These are phyloP conservation scores for Fregetta grallaria DNA, from an alignment of 2,113 vertebrate genomes.

Conservation along the genomic window DNA sequence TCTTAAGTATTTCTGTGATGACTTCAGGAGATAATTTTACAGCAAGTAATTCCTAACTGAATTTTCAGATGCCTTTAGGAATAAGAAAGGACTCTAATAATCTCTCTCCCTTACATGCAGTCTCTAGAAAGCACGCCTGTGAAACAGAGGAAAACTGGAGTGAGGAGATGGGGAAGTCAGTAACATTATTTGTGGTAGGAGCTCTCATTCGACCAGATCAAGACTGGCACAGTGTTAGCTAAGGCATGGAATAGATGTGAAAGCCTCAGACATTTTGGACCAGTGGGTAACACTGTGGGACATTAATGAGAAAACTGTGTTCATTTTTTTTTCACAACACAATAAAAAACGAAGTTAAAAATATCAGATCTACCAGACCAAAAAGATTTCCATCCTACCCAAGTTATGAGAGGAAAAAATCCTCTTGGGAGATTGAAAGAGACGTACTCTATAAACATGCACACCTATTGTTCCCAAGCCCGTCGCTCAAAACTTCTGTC, in stretches of 20 bases:
- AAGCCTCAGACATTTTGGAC: background rate
- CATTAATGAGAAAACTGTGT: fast-evolving
- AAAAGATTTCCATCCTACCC: background rate
- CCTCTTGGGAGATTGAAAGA: background rate
- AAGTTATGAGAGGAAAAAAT: background rate
- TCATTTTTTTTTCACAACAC: background rate
- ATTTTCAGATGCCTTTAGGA: background rate
- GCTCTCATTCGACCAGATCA: background rate
- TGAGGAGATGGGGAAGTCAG: background rate
- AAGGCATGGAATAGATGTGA: background rate
- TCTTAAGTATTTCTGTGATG: background rate
- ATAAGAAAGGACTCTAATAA: background rate
- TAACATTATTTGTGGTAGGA: fast-evolving
- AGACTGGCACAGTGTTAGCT: background rate
- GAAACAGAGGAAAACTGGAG: background rate
- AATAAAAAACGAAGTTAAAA: background rate
- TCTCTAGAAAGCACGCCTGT: background rate
- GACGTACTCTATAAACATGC: background rate
- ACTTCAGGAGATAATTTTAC: background rate
- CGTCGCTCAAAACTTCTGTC: background rate
- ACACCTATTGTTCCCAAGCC: background rate
- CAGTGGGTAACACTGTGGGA: background rate
- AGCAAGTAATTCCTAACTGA: background rate
- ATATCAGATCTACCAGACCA: background rate
- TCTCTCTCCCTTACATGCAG: background rate